Percentiles rank a stretch among this genome's conserved stretches.
Evolutionary conservation across 2,113 vertebrate genomes (phyloP).

Genomic region (Gobius niger): DNA sequence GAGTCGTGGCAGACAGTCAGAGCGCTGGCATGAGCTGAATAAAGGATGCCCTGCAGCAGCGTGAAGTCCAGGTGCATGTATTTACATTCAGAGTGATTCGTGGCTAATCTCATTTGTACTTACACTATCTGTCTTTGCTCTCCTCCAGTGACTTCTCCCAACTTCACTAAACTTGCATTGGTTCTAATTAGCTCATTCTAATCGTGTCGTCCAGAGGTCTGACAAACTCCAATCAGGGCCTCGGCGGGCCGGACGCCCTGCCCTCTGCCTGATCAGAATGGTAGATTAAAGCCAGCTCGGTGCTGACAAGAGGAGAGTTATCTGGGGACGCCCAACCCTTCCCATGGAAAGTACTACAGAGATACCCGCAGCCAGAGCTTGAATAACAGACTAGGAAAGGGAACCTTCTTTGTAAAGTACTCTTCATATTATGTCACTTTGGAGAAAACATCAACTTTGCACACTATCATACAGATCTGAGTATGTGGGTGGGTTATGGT

Average conservation of each 20-base stretch:
- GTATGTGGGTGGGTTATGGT: too few relatives aligned
- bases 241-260: slow-evolving; percentile 39
- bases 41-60: not conserved
- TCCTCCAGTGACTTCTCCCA: slow-evolving; percentile 57
- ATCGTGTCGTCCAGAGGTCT: slow-evolving; percentile 66
- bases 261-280: slow-evolving; percentile 47
- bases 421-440: too few relatives aligned
- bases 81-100: slow-evolving; percentile 2
- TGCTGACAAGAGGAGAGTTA: slow-evolving; percentile 35
- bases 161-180: slow-evolving; percentile 42
- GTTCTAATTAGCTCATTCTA: slow-evolving; percentile 71
- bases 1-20: not conserved
- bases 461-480: too few relatives aligned
- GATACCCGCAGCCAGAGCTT: not conserved
- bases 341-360: slow-evolving; percentile 7
- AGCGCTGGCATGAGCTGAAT: not conserved
- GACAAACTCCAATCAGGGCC: slow-evolving; percentile 67
- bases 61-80: not conserved
- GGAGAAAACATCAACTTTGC: too few relatives aligned
- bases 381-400: too few relatives aligned
- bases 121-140: slow-evolving; percentile 7
- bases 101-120: not conserved
- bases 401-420: too few relatives aligned
- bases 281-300: slow-evolving; percentile 37
- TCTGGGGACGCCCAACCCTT: slow-evolving; percentile 4